phyloP scores from a whole-genome alignment of 2,797 vertebrate species.

The Linurgus olivaceus region DNA sequence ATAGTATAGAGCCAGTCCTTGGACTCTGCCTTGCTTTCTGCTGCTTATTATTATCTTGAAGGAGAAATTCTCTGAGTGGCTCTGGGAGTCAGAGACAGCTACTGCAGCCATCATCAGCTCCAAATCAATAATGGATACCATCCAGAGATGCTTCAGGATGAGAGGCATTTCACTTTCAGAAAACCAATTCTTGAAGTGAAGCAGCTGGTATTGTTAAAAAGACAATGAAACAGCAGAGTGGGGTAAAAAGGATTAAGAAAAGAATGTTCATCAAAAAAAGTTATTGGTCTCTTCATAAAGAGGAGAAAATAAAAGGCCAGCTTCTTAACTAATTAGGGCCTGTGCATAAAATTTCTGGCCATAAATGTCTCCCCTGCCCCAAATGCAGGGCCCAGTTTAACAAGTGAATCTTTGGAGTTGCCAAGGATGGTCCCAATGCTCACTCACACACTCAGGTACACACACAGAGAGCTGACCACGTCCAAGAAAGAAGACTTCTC shows the following conservation, averaged over 20 bases:
- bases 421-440: not conserved
- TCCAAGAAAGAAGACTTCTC: not conserved
- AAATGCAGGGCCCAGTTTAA: not conserved
- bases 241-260: not conserved
- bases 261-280: not conserved
- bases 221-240: not conserved
- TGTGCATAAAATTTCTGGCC: not conserved
- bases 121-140: conserved; percentile 24
- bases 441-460: not conserved
- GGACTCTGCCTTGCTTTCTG: not conserved
- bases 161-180: conserved; percentile 27
- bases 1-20: not conserved
- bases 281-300: not conserved
- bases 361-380: not conserved
- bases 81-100: not conserved
- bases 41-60: not conserved
- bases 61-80: not conserved
- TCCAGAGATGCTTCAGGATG: conserved; percentile 10
- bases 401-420: not conserved
- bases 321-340: not conserved
- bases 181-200: not conserved
- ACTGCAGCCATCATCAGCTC: not conserved
- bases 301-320: not conserved
- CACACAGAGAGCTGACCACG: not conserved
- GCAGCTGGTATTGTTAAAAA: not conserved